Evolutionary conservation across 2,888 invertebrate genomes (phyloP).

Genomic region (Bembecia ichneumoniformis): DNA sequence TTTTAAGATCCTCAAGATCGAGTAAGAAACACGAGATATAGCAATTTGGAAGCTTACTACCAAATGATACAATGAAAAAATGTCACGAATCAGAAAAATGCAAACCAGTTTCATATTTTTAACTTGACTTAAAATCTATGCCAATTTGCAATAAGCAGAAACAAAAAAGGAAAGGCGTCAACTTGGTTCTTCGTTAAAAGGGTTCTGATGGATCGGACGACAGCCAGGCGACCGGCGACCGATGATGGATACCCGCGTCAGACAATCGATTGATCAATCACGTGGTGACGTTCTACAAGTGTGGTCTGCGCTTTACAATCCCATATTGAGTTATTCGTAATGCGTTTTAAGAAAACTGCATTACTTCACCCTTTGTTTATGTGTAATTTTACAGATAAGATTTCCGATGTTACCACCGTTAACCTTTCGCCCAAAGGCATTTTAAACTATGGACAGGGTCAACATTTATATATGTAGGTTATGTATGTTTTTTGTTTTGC

Average conservation of each 20-base stretch:
- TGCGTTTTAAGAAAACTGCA: background rate
- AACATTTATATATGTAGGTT: too few species aligned
- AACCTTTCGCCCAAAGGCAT: too few species aligned
- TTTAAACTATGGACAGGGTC: too few species aligned
- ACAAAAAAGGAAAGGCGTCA: background rate
- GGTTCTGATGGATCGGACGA: constrained; percentile 34
- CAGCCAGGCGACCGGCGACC: constrained; percentile 22
- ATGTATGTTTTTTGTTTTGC: too few species aligned
- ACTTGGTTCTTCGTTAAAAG: background rate
- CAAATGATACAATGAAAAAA: too few species aligned
- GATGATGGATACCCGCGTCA: constrained; percentile 34
- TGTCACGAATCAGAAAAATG: too few species aligned
- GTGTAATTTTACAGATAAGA: too few species aligned
- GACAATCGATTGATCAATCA: constrained; percentile 44
- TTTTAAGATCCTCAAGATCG: too few species aligned
- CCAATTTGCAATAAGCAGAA: background rate
- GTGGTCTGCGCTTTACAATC: constrained; percentile 21
- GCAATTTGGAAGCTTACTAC: too few species aligned
- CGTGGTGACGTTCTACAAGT: constrained; percentile 19
- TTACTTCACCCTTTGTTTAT: background rate
- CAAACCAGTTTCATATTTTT: too few species aligned
- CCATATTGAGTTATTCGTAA: background rate
- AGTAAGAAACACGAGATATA: too few species aligned
- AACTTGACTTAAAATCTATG: background rate
- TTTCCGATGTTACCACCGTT: too few species aligned